Conservation (phyloP, 2,797 vertebrate species). For the Poecile montanus region DNA sequence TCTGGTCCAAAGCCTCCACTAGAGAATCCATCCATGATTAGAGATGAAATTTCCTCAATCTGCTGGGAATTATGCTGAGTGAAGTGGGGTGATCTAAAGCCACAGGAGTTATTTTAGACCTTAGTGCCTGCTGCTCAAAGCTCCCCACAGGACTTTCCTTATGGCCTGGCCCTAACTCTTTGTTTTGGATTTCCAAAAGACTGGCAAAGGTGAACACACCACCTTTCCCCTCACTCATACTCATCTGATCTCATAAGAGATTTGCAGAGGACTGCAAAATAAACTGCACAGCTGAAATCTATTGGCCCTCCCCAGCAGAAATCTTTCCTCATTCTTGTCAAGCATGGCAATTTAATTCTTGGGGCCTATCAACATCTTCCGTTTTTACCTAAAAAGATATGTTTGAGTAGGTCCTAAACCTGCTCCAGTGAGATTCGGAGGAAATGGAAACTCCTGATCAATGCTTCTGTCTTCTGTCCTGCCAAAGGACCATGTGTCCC, state of each 20-base stretch:
- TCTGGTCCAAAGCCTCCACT: not conserved
- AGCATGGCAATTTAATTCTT: not conserved
- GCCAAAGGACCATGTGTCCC: fast-evolving
- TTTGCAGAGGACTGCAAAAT: not conserved
- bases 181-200: not conserved
- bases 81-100: not conserved
- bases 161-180: not conserved
- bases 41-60: not conserved
- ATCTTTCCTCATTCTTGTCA: not conserved
- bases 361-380: fast-evolving
- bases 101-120: not conserved
- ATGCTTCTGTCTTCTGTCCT: not conserved
- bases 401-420: not conserved
- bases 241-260: not conserved
- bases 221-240: not conserved
- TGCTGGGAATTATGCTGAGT: not conserved
- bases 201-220: not conserved
- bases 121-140: not conserved
- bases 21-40: not conserved
- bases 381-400: not conserved
- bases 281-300: not conserved
- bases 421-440: not conserved
- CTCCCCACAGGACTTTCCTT: not conserved
- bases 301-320: not conserved
- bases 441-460: not conserved